Evolutionary conservation across 2,797 vertebrate genomes (phyloP), one percentile per base, ranked within the genome.

Genomic region (Semotilus atromaculatus): DNA sequence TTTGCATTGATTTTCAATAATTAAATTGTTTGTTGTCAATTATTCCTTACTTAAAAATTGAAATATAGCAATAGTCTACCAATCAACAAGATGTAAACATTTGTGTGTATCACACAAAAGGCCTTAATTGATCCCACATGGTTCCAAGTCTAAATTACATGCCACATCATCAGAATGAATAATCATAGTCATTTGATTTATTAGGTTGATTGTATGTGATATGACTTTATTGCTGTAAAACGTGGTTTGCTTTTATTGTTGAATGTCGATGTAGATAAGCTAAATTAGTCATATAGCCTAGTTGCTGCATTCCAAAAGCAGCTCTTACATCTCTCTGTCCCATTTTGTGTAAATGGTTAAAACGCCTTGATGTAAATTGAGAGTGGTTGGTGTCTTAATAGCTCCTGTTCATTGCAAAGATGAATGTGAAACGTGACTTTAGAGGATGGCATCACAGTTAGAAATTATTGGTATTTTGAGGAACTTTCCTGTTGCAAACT

Each of bases 121-220:
- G 21, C 4, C 4, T 2, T 38, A 60, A 40, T 10, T 53, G 26
- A 73, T 9, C 14, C 71, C 71, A 48, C 3, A 31, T 26, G 7
- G 55, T 29, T 62, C 74, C n/a, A 62, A 80, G 78, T 67, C 29
- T n/a, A 67, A 43, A 51, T 62, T 45, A n/a, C 58, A 78, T 21
- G 62, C 74, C 82, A 84, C 51, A 84, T 84, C 74, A 78, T 45
- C 48, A 21, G 36, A 43, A 31, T 18, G 19, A 19, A 19, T 58
- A 21, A 67, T 38, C 23, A 51, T 3, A n/a, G 11, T 62, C 2
- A 23, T 43, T n/a, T 40, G 21, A 70, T 53, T 71, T 55, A 55
- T 58, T 23, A 29, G 14, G 3, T 8, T 40, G 38, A 3, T 43
- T 13, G 5, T 18, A 53, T 68, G 62, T 18, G 5, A 78, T 45